A percentile compares a stretch with the other conserved stretches of the same genome.
These are phyloP conservation scores for Hippocampus guttulatus DNA, from an alignment of 2,113 vertebrate genomes.

Conservation along the genomic window DNA sequence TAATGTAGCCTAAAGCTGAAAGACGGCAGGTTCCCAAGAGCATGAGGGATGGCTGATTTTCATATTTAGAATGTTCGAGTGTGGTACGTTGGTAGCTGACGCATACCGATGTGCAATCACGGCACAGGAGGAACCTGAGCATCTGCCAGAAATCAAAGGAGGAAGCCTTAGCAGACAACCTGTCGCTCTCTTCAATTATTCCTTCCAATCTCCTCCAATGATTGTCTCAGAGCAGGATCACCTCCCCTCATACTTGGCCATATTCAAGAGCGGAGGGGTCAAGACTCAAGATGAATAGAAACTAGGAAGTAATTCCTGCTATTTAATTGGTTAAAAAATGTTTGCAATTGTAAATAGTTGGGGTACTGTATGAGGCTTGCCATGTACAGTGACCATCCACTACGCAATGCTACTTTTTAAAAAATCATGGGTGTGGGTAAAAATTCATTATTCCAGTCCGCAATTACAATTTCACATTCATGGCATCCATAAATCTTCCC, in stretches of 20 bases:
- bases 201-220: neutral
- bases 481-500: neutral
- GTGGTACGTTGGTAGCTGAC: neutral
- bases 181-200: constrained; percentile 43
- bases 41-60: neutral
- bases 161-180: constrained; percentile 21
- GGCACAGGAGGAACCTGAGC: constrained; percentile 15
- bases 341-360: neutral
- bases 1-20: constrained; percentile 13
- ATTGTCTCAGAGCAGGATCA: constrained; percentile 24
- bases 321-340: neutral
- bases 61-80: neutral
- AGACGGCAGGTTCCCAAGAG: constrained; percentile 13
- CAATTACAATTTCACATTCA: constrained; percentile 13
- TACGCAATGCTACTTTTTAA: too few species aligned
- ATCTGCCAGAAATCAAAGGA: constrained; percentile 39
- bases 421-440: neutral
- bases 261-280: constrained; percentile 9
- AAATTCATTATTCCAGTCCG: constrained; percentile 15
- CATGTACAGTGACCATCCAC: too few species aligned
- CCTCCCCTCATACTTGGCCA: neutral
- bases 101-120: constrained; percentile 33
- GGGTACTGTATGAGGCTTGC: too few species aligned
- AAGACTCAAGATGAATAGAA: constrained; percentile 4
- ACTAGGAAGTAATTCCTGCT: neutral